A percentile compares a stretch with the other conserved stretches of the same genome.
These are phyloP conservation scores for Subanguina moxae DNA, from an alignment of 1,140 invertebrate genomes.

Conservation along the genomic window DNA sequence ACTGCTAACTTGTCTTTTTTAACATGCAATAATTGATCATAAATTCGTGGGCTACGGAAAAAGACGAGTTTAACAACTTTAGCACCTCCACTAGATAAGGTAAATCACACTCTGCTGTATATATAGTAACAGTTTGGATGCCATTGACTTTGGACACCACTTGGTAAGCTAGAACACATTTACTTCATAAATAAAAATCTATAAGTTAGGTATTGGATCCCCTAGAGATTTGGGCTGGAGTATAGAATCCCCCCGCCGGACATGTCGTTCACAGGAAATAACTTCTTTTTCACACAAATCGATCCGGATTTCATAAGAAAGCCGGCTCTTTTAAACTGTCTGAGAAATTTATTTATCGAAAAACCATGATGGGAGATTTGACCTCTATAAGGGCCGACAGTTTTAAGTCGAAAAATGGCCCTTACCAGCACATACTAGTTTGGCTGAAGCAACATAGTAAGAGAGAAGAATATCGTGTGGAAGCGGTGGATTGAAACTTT, in stretches of 20 bases:
- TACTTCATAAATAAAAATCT: too few species aligned
- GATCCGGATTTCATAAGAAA: too few species aligned
- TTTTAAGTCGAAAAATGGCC: too few species aligned
- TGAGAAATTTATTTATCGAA: too few species aligned
- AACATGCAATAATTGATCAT: slow-evolving; percentile 17
- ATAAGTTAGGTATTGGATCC: too few species aligned
- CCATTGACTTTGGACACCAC: slow-evolving; percentile 15
- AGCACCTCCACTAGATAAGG: slow-evolving; percentile 20
- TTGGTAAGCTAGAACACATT: slow-evolving; percentile 12
- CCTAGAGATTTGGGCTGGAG: too few species aligned
- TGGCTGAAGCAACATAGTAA: slow-evolving; percentile 45
- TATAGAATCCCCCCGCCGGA: too few species aligned
- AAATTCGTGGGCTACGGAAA: slow-evolving; percentile 27
- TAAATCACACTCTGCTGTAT: slow-evolving; percentile 29
- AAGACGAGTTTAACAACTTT: slow-evolving; percentile 18
- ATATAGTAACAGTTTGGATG: slow-evolving; percentile 22
- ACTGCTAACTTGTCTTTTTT: neutral
- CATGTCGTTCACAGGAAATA: too few species aligned
- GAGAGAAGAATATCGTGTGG: slow-evolving; percentile 53
- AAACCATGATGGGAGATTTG: too few species aligned
- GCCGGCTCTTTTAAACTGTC: too few species aligned
- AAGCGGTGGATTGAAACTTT: slow-evolving; percentile 60
- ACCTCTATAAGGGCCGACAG: too few species aligned
- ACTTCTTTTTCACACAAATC: too few species aligned
- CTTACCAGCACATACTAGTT: slow-evolving; percentile 36